Base-by-base conservation (phyloP, 2,797 vertebrate species). In the Eidolon dupreanum region DNA sequence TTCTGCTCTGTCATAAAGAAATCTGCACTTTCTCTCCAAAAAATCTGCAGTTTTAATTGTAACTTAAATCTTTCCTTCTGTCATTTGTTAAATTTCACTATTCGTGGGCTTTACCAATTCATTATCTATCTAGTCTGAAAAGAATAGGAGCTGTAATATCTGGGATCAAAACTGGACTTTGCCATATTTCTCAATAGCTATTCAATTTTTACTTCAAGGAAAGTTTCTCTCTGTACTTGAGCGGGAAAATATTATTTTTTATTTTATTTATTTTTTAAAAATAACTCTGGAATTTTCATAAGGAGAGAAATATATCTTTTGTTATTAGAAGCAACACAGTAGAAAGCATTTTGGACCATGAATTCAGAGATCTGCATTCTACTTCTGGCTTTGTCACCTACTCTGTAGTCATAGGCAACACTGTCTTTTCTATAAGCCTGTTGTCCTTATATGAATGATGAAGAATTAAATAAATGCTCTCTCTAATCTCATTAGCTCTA, bases 131-230 rank as follows among this genome's bases (percentile, higher is more conserved):
- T 78, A 33, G 8, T 15, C 94, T 74, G 17, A 93, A 78, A 89
- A 90, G 83, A 95, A 93, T 38, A 41, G 86, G 8, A 38, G 11
- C 22, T 38, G 28, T 88, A 84, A 94, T 93, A 68, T 83, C 86
- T 78, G 46, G n/a, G 38, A 85, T 77, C 16, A n/a, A 94, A 88
- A 84, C 10, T 41, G 8, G 5, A 31, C 93, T 73, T 86, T 93
- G 1, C 22, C 89, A 41, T 43, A 59, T 3, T 2, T 87, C 57
- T 49, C 31, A 93, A 75, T 6, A 84, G 19, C 33, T 49, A 90
- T 38, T 81, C 36, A 94, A 82, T 36, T 85, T 57, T 0, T 2
- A 59, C 12, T 38, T 85, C 68, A 85, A 46, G 71, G 55, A 57
- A 88, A 79, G 22, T 81, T 92, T 86, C 28, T 75, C 57, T 77